Conservation (phyloP, 2,113 vertebrate species). For the Haemorhous mexicanus region DNA sequence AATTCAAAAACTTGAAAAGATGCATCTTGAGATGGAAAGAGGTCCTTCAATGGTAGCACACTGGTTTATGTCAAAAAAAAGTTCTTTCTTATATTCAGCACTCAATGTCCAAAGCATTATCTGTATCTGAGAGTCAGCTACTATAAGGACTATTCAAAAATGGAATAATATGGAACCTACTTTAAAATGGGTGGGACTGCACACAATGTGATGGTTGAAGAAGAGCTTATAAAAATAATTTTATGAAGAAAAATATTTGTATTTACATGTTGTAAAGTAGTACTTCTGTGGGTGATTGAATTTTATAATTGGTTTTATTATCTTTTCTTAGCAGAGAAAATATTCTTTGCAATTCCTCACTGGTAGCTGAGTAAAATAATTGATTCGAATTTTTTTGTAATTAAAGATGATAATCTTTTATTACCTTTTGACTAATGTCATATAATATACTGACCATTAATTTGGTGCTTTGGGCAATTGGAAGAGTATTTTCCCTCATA, state of each 20-base stretch:
- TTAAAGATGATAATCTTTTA: slow-evolving; percentile 3
- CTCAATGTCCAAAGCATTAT: not conserved
- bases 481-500: not conserved
- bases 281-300: not conserved
- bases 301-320: slow-evolving; percentile 4
- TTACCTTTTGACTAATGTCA: not conserved
- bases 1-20: not conserved
- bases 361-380: not conserved
- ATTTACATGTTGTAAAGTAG: not conserved
- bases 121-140: not conserved
- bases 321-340: not conserved
- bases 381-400: not conserved
- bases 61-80: not conserved
- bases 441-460: not conserved
- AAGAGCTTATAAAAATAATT: not conserved
- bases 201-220: not conserved
- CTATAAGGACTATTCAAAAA: not conserved
- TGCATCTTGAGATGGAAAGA: not conserved
- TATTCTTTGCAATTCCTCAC: not conserved
- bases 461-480: not conserved
- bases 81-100: not conserved
- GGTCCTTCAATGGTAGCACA: not conserved
- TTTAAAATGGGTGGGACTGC: not conserved
- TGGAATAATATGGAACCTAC: not conserved
- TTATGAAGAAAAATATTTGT: not conserved